Evolutionary conservation across 2,113 vertebrate species (phyloP).

Genomic region (Serinus canaria): DNA sequence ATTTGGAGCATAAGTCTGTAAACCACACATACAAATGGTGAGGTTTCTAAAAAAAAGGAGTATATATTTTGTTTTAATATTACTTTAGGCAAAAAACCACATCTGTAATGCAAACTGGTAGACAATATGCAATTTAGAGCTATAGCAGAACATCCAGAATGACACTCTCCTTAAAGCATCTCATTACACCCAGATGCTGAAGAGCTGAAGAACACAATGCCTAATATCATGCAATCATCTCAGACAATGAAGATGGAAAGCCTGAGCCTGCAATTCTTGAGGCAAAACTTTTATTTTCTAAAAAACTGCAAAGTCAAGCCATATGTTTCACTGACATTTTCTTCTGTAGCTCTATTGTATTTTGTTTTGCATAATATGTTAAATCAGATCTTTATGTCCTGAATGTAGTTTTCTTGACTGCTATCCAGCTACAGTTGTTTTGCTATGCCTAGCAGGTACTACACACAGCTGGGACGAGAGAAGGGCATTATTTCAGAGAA

Average conservation of each 20-base stretch:
- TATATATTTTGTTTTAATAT: constrained; percentile 34
- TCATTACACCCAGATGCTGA: constrained; percentile 49
- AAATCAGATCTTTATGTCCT: not conserved
- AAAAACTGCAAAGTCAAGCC: constrained; percentile 4
- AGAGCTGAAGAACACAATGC: constrained; percentile 26
- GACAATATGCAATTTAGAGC: constrained; percentile 50
- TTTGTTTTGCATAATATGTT: not conserved
- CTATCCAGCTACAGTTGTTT: not conserved
- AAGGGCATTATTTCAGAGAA: constrained; percentile 8
- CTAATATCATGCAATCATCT: constrained; percentile 32
- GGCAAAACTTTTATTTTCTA: constrained; percentile 29
- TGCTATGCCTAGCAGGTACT: constrained; percentile 4
- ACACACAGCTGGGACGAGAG: not conserved
- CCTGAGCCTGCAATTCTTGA: constrained; percentile 2
- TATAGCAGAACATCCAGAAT: constrained; percentile 43
- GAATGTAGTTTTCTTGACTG: not conserved
- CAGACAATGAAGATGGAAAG: constrained; percentile 41
- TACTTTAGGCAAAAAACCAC: constrained; percentile 49
- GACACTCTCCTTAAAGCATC: constrained; percentile 50
- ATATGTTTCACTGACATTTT: constrained; percentile 13
- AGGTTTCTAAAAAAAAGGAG: not conserved
- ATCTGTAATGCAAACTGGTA: constrained; percentile 51
- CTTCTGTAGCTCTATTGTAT: not conserved
- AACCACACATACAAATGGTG: not conserved
- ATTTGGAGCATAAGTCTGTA: not conserved